Conservation (phyloP, 2,113 vertebrate species). For the Sminthopsis crassicaudata region DNA sequence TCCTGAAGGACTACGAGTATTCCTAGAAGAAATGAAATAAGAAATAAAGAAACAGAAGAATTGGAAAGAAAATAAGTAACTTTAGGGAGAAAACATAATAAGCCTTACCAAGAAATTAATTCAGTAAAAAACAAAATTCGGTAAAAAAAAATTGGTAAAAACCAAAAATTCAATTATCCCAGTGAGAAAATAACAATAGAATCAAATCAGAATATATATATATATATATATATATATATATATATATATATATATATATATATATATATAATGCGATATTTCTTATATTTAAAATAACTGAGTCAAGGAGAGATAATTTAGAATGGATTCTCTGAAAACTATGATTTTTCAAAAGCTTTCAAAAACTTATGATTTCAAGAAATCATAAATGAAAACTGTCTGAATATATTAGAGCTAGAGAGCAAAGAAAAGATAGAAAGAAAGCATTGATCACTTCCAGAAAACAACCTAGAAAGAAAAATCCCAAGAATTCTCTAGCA, state of each 20-base stretch:
- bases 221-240: neutral
- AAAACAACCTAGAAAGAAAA: neutral
- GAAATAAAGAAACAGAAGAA: neutral
- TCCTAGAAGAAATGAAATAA: neutral
- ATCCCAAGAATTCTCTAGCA: neutral
- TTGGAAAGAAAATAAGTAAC: neutral
- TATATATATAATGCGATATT: neutral
- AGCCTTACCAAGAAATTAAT: neutral
- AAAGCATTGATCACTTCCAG: too few relatives aligned
- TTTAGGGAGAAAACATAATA: neutral
- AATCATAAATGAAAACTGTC: neutral
- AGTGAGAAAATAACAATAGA: neutral
- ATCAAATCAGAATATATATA: neutral
- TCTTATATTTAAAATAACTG: neutral
- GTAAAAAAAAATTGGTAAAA: too few relatives aligned
- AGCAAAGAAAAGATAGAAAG: neutral
- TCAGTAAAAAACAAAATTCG: neutral
- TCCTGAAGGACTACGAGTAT: neutral
- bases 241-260: neutral
- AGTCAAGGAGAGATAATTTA: neutral
- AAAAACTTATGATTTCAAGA: neutral
- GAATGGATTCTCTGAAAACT: neutral
- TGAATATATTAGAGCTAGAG: neutral
- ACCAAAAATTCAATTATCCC: neutral
- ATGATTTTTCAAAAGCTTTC: neutral